Conservation (phyloP, 1,140 invertebrate species). For the Gonatopus flavifemur region DNA sequence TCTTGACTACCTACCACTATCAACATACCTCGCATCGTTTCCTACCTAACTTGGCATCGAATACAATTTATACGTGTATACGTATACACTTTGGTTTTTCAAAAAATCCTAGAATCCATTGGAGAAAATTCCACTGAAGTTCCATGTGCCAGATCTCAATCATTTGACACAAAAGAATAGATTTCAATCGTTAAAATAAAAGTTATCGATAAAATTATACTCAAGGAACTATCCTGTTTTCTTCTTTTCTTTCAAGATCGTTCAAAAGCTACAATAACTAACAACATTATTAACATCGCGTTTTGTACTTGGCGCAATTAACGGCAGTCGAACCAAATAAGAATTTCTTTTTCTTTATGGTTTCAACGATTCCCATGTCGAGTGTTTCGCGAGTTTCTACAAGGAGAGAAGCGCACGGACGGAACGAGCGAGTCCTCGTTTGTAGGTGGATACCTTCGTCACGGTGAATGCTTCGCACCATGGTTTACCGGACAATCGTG, state of each 20-base stretch:
- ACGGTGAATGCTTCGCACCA: constrained; percentile 44
- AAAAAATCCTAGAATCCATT: no score
- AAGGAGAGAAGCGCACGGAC: constrained; percentile 23
- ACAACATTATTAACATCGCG: no score
- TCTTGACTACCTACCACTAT: constrained; percentile 33
- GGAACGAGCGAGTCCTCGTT: constrained; percentile 36
- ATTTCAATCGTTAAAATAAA: no score
- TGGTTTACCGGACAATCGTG: constrained; percentile 45
- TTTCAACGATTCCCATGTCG: constrained; percentile 39
- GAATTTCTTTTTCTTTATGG: no score
- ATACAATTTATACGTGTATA: no score
- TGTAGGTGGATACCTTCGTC: constrained; percentile 49
- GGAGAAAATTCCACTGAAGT: no score
- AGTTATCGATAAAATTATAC: no score
- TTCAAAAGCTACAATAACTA: no score
- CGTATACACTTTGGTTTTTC: no score
- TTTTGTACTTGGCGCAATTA: constrained; percentile 18
- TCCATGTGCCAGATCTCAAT: no score
- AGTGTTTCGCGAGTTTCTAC: constrained; percentile 34
- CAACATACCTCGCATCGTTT: constrained; percentile 27
- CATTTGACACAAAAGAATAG: no score
- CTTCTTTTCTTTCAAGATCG: not conserved
- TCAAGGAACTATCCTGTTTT: not conserved
- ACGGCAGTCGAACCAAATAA: constrained; percentile 4
- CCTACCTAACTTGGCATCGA: no score